phyloP scores from a whole-genome alignment of 2,888 invertebrate genomes.

The Meiosimyza platycephala region DNA sequence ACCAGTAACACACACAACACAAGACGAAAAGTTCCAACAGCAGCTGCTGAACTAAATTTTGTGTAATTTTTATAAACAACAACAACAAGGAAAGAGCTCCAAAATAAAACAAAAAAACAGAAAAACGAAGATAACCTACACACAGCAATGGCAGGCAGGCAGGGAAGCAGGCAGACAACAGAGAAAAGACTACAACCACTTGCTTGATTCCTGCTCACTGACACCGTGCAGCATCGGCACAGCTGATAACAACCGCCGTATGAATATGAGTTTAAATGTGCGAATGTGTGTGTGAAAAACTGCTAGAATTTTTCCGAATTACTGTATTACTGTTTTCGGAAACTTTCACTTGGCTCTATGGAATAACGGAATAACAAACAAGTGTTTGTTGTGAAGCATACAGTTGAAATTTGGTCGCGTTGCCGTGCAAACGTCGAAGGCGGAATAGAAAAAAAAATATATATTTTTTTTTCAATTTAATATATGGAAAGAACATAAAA shows the following conservation, averaged over 20 bases:
- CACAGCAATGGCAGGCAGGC: background rate
- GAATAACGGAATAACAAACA: background rate
- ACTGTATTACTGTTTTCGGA: slow-evolving; percentile 10
- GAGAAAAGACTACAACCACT: slow-evolving; percentile 43
- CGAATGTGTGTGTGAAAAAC: background rate
- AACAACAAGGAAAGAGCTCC: background rate
- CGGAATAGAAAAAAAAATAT: background rate
- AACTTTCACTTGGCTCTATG: background rate
- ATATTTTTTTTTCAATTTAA: slow-evolving; percentile 32
- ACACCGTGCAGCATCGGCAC: background rate
- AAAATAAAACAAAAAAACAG: slow-evolving; percentile 23
- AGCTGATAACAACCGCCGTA: background rate
- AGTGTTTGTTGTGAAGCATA: slow-evolving; percentile 12
- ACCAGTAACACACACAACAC: slow-evolving; percentile 3
- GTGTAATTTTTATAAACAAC: background rate
- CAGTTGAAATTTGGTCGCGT: slow-evolving; percentile 24
- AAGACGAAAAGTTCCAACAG: background rate
- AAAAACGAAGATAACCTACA: background rate
- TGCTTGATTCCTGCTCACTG: slow-evolving; percentile 45
- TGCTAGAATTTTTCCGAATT: slow-evolving; percentile 22
- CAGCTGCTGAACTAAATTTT: no score
- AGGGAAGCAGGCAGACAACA: slow-evolving; percentile 3
- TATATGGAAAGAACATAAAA: background rate
- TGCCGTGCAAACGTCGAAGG: slow-evolving; percentile 1
- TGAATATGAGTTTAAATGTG: background rate